Evolutionary conservation across 2,113 vertebrate genomes (phyloP).

Genomic region (Paramisgurnus dabryanus): DNA sequence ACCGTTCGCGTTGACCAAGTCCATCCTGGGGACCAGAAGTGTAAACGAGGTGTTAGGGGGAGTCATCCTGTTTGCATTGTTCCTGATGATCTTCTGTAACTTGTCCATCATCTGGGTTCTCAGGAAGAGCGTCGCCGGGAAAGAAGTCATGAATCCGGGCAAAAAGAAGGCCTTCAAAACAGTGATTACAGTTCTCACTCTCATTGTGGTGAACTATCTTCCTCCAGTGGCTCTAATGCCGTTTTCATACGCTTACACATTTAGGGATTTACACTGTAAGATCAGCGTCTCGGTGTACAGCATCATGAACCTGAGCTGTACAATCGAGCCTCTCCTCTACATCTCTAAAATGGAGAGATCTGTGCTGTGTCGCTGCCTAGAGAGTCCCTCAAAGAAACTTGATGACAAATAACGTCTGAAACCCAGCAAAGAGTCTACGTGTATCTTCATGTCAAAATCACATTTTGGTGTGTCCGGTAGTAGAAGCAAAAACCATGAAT

Average conservation of each 20-base stretch:
- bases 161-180: slow-evolving; percentile 75
- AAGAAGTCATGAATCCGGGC: slow-evolving; percentile 72
- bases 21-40: slow-evolving; percentile 54
- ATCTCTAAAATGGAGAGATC: slow-evolving; percentile 68
- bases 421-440: neutral
- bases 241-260: slow-evolving; percentile 64
- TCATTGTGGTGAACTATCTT: slow-evolving; percentile 71
- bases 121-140: slow-evolving; percentile 67
- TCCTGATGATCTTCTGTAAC: slow-evolving; percentile 75
- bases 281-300: slow-evolving; percentile 65
- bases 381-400: slow-evolving; percentile 16
- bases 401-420: slow-evolving; percentile 41
- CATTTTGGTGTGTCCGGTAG: too few relatives aligned
- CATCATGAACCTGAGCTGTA: slow-evolving; percentile 77
- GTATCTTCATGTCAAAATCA: neutral
- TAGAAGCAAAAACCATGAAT: too few relatives aligned
- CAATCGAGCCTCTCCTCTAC: slow-evolving; percentile 74
- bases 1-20: slow-evolving; percentile 63
- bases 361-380: slow-evolving; percentile 44
- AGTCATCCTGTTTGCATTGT: slow-evolving; percentile 69
- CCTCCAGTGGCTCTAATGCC: slow-evolving; percentile 72
- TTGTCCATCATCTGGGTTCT: slow-evolving; percentile 74
- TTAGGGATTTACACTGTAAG: slow-evolving; percentile 62
- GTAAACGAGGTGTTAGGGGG: slow-evolving; percentile 64
- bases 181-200: slow-evolving; percentile 69